Evolutionary conservation across 2,113 vertebrate species (phyloP), one percentile per base, ranked within the genome.

Genomic region (Isurus oxyrinchus): DNA sequence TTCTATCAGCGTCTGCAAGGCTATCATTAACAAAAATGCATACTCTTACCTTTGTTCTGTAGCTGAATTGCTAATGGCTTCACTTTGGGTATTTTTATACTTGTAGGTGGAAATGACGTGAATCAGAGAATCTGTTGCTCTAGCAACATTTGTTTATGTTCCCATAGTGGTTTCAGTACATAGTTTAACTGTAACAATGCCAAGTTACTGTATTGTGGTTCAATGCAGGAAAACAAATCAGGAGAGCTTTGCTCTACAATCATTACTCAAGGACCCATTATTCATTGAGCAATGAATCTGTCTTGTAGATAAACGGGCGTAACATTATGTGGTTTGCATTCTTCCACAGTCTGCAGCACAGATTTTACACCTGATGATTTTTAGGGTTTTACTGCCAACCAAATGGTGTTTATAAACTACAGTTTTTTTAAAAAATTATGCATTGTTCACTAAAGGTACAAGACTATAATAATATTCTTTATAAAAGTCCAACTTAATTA

Each of bases 11-110:
- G 69, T 13, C 44, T 44, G 93, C 7, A 27, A 94, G n/a, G 19
- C n/a, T 49, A 49, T 23, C 63, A 94, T 67, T 21, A 69, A 69
- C 40, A 69, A 95, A 95, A 90, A 90, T 90, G 53, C 53, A 27
- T 57, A 69, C 67, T 95, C 94, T 72, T 95, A 95, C 94, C 94
- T 95, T 95, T 95, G 94, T 95, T 53, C 61, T 95, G 44, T 59
- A 95, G 94, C 66, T 69, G 94, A 95, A 72, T 69, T 95, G 49
- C 94, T 49, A 49, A 95, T 53, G 44, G 94, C 66, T 67, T 95
- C 66, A 95, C 40, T 95, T 95, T 95, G 66, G 61, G 10, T 95
- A 72, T 72, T 69, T 95, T 72, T 53, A 21, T 31, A 14, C 44
- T 69, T 95, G 63, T 53, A 69, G 94, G 66, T 95, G 94, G 94